Evolutionary conservation across 1,140 invertebrate genomes (phyloP).

Genomic region (Hestina assimilis): DNA sequence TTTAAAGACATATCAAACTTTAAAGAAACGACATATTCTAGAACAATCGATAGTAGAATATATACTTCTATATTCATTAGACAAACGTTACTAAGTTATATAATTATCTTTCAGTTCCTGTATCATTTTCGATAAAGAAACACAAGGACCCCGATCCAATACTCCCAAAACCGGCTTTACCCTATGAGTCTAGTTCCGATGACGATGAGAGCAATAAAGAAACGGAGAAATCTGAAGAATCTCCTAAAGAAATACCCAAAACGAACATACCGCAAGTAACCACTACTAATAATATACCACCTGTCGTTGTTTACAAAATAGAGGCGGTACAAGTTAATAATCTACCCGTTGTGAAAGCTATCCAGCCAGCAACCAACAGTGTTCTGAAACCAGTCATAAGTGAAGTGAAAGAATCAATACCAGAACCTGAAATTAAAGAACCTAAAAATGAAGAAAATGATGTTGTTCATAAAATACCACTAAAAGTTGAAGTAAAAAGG

Average conservation of each 20-base stretch:
- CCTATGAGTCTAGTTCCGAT: constrained; percentile 87
- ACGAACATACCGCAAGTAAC: constrained; percentile 31
- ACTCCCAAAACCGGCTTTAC: constrained; percentile 84
- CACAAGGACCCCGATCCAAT: constrained; percentile 85
- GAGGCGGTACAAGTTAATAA: constrained; percentile 39
- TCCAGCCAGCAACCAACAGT: constrained; percentile 34
- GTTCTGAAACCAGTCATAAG: background rate
- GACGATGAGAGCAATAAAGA: constrained; percentile 73
- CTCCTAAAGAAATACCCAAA: constrained; percentile 33
- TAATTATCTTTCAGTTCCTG: constrained; percentile 81
- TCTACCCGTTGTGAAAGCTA: constrained; percentile 38
- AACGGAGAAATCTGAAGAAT: constrained; percentile 32
- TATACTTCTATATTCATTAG: too few species aligned
- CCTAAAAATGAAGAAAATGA: constrained; percentile 24
- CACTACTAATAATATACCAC: constrained; percentile 38
- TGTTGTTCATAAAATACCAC: constrained; percentile 3
- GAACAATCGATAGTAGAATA: too few species aligned
- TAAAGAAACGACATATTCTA: too few species aligned
- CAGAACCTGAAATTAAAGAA: constrained; percentile 32
- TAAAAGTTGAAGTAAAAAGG: constrained; percentile 20
- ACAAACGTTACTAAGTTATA: too few species aligned
- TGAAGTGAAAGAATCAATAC: constrained; percentile 17
- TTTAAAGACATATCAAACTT: too few species aligned
- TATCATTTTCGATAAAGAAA: constrained; percentile 90
- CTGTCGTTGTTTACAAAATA: constrained; percentile 61